Evolutionary conservation across 2,888 invertebrate genomes (phyloP).

Genomic region (Caenorhabditis parvicauda): DNA sequence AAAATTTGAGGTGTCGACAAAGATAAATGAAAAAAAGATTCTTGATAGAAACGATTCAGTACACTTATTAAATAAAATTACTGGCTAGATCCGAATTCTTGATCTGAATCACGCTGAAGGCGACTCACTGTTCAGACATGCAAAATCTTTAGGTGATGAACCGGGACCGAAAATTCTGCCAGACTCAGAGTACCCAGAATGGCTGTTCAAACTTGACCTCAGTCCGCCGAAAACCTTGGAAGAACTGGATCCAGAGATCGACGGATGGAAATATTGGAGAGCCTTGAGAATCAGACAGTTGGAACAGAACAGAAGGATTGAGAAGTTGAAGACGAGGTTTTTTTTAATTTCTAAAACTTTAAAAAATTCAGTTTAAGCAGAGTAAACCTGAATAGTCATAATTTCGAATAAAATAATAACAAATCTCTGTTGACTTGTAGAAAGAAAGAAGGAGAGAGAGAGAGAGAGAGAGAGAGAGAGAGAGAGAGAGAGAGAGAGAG

Average conservation of each 20-base stretch:
- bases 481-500: too few species aligned
- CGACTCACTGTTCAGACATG: too few species aligned
- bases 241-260: slow-evolving; percentile 53
- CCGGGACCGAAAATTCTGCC: slow-evolving; percentile 65
- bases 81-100: too few species aligned
- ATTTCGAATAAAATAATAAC: too few species aligned
- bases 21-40: too few species aligned
- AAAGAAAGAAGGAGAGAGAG: too few species aligned
- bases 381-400: neutral
- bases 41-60: too few species aligned
- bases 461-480: too few species aligned
- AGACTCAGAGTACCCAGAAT: slow-evolving; percentile 66
- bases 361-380: neutral
- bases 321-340: slow-evolving; percentile 41
- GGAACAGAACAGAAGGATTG: slow-evolving; percentile 44
- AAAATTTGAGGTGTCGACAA: too few species aligned
- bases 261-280: slow-evolving; percentile 59
- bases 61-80: too few species aligned
- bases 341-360: neutral
- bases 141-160: slow-evolving; percentile 61
- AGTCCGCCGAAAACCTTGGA: slow-evolving; percentile 42
- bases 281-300: slow-evolving; percentile 46
- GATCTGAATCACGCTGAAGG: too few species aligned
- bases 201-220: slow-evolving; percentile 62
- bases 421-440: too few species aligned